Base-by-base conservation (phyloP, 92 coral and sea anemone genomes). In the Paragorgia papillata region DNA sequence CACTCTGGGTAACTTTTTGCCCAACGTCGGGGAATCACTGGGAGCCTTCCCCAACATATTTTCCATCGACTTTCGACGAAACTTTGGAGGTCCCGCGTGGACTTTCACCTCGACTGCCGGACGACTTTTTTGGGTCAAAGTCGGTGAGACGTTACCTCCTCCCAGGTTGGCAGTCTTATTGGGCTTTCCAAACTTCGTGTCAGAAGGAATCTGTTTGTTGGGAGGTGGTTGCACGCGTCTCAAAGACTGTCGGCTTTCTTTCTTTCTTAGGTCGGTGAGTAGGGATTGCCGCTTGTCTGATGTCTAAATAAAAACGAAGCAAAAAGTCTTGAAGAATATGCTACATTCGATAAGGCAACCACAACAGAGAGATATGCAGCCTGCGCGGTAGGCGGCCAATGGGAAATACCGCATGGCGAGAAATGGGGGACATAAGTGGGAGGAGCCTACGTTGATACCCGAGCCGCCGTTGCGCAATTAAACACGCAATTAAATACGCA, bases 241-340 rank as follows among this genome's bases (percentile, higher is more conserved):
- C 31, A 93, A 81, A 7, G 97, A 93, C 63, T 87, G 86, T 10
- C 97, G 89, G 0, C 97, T 83, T 65, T 90, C 94, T 19, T 84
- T 86, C 49, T 90, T 90, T 14, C 94, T 73, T 29, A 93, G 85
- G 50, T 90, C 97, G 20, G 62, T 86, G 83, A 90, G 71, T 46
- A 93, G 77, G 17, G 85, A 83, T 49, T 84, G 81, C 75, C 97
- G 78, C 1, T 14, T 37, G 18, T 46, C 54, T 1, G 54, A 33
- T 33, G 63, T 35, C 78, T 71, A 22, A 21, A 30, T 29, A 56
- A 56, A 56, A 56, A 15, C 43, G 6, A 37, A 37, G 12, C 5
- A 4, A 37, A 5, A 37, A 5, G 12, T 37, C 5, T 37, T 37
- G 12, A 37, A 4, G 5, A 37, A 37, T 37, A 37, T 4, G 12